Evolutionary conservation across 2,797 vertebrate genomes (phyloP), one percentile per base, ranked within the genome.

Genomic region (Spondyliosoma cantharus): DNA sequence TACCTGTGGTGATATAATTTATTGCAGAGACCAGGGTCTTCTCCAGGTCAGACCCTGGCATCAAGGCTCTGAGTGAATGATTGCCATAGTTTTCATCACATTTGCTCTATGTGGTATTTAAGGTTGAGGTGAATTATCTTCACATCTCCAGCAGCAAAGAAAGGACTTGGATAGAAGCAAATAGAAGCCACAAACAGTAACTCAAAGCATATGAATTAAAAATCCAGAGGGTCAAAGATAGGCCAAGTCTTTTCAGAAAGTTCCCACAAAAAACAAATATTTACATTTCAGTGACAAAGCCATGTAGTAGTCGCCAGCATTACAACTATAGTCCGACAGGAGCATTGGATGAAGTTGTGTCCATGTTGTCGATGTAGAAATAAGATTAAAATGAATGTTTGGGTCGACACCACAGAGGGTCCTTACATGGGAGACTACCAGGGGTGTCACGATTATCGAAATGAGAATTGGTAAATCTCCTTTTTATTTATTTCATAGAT

Each of bases 171-270:
- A 12, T 37, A 19, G 14, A 37, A 24, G 24, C 27, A 54, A 62
- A 57, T 3, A 19, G 1, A 63, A 49, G 50, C 15, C 3, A 20
- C 48, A 13, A 56, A 52, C 16, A 59, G 46, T 2, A 45, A 50
- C 49, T 65, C 3, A 61, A 52, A 22, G 59, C 32, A 45, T 6
- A 25, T 56, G 20, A 73, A 61, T 17, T 7, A 15, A 9, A 76
- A 62, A 66, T 54, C n/a, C 22, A 49, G 29, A 49, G 63, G 76
- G 50, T 80, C 49, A 64, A 22, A 6, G 20, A 45, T 24, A 24
- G 60, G 32, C 64, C 1, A 50, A 32, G 29, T 69, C 59, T 19
- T 16, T 29, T 37, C 52, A 57, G 24, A 22, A 71, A 24, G 15
- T 52, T 7, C 2, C 17, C 17, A 37, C 7, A 43, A 53, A 53